Evolutionary conservation across 2,113 vertebrate species (phyloP).

Genomic region (Megaceryle torquata): DNA sequence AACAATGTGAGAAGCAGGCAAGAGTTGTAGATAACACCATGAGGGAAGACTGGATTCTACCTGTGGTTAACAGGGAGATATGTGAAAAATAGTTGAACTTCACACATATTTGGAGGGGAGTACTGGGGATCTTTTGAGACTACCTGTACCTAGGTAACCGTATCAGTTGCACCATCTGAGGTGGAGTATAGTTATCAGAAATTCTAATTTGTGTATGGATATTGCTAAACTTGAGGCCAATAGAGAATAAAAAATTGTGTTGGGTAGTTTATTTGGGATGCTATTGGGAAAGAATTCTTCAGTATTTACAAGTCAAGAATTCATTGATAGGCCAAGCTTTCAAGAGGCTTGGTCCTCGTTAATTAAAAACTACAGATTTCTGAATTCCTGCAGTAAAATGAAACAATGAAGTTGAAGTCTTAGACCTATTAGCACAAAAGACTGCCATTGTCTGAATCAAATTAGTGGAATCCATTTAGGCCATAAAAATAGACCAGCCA

Average conservation of each 20-base stretch:
- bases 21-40: neutral
- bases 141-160: neutral
- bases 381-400: neutral
- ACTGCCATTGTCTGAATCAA: neutral
- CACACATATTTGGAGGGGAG: neutral
- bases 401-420: neutral
- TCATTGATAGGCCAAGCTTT: neutral
- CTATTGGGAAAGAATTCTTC: neutral
- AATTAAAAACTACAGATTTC: neutral
- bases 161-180: neutral
- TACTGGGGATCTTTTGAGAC: neutral
- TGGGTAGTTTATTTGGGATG: neutral
- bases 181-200: neutral
- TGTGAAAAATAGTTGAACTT: neutral
- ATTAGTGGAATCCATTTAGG: neutral
- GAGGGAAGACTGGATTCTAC: neutral
- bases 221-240: neutral
- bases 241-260: neutral
- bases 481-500: neutral
- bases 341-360: neutral
- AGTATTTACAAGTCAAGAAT: neutral
- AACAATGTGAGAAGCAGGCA: neutral
- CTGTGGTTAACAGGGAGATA: neutral
- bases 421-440: neutral
- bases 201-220: neutral